Base-by-base conservation (phyloP, 2,113 vertebrate species). In the Alethe castanea region DNA sequence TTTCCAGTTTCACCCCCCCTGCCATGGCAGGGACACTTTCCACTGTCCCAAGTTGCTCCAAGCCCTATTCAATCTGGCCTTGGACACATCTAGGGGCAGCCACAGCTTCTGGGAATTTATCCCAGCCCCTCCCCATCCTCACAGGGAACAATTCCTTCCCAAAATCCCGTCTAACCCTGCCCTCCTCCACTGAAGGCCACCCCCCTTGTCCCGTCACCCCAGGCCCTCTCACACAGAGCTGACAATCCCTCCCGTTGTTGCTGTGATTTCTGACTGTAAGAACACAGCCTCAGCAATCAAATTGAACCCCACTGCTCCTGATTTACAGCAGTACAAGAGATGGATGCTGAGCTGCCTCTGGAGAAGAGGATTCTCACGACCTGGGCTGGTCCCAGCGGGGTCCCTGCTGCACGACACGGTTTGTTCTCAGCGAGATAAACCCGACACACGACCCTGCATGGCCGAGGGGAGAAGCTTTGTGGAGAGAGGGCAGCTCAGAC, bases 21-120 rank as follows among this genome's bases (percentile, higher is more conserved):
- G 47, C 56, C 56, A 25, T 5, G 24, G n/a, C 38, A 77, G 45
- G 47, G 54, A 45, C 64, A 35, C 0, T 7, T 71, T 2, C 42
- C 50, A 11, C 17, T 7, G 0, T 8, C 14, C 20, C 42, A 33
- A 31, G 42, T 0, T 42, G 42, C 22, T 72, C 50, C 23, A 38
- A 86, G 15, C 33, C 14, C 28, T 0, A 0, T 60, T 25, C 56
- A 29, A 0, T 3, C 65, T 26, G 57, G 48, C 24, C 16, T 64
- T 29, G 57, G n/a, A 3, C 14, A 31, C 16, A 19, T 71, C 14
- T 19, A 23, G 26, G 14, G 33, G 12, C 44, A 44, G 38, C 72
- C 45, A 14, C 33, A 69, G 33, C 12, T n/a, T 1, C 47, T 61
- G 54, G 54, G n/a, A 5, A 53, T 2, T 14, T 4, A 9, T 53